These are phyloP conservation scores for Torymus auratus DNA, from an alignment of 2,888 invertebrate species.

Conservation along the genomic window DNA sequence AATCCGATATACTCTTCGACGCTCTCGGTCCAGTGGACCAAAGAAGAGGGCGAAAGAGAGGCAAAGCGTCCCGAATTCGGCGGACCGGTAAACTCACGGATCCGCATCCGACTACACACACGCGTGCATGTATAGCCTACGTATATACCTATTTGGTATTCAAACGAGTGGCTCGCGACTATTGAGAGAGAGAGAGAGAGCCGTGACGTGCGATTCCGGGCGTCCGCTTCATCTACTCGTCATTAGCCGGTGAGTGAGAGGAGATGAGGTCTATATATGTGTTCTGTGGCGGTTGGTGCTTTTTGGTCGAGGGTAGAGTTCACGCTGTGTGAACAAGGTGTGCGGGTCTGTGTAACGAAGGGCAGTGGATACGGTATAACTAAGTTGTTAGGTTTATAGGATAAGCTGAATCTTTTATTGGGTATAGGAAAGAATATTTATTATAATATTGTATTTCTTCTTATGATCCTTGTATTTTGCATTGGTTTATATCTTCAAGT, in stretches of 20 bases:
- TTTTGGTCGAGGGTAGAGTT: too few species aligned
- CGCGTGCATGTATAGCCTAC: background rate
- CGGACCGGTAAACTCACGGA: constrained; percentile 39
- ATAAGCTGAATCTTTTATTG: too few species aligned
- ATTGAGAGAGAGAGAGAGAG: constrained; percentile 1
- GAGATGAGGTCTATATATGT: background rate
- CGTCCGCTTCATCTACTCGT: constrained; percentile 40
- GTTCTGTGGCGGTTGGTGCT: background rate
- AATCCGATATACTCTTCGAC: too few species aligned
- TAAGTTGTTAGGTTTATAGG: too few species aligned
- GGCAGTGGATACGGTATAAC: too few species aligned
- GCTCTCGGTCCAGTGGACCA: too few species aligned
- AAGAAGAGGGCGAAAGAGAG: background rate
- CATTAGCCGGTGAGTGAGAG: constrained; percentile 13
- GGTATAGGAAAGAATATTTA: too few species aligned
- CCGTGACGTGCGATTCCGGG: constrained; percentile 32
- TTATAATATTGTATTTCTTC: too few species aligned
- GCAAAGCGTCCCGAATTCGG: constrained; percentile 30
- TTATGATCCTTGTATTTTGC: too few species aligned
- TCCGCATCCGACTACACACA: constrained; percentile 21
- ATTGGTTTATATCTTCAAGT: too few species aligned
- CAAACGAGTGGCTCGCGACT: constrained; percentile 27
- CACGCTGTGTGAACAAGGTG: too few species aligned
- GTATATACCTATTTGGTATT: constrained; percentile 36
- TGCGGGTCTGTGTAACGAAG: too few species aligned